Conservation (phyloP, 2,888 invertebrate species). For the Trichogramma dendrolimi region DNA sequence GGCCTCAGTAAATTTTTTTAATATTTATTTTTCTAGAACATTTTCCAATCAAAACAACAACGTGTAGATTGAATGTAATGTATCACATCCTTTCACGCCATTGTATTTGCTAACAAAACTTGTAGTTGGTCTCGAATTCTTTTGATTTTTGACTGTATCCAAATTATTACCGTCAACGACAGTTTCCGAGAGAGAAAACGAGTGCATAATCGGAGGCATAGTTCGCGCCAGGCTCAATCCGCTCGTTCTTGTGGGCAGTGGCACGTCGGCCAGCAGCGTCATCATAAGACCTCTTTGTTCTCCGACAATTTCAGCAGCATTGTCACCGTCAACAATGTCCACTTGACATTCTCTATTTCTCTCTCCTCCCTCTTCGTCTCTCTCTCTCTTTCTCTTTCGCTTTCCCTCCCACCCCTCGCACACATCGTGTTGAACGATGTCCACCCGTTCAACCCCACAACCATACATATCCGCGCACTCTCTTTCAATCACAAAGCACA, state of each 20-base stretch:
- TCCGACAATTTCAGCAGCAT: conserved; percentile 53
- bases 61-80: too few relatives aligned
- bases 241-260: conserved; percentile 33
- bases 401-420: conserved; percentile 2
- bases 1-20: too few relatives aligned
- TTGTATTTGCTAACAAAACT: too few relatives aligned
- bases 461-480: conserved; percentile 32
- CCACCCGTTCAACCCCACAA: neutral
- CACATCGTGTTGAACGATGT: too few relatives aligned
- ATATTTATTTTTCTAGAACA: too few relatives aligned
- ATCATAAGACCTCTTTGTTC: conserved; percentile 53
- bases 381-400: neutral
- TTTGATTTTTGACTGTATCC: too few relatives aligned
- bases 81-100: too few relatives aligned
- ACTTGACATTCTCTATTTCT: conserved; percentile 51
- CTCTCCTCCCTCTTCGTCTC: conserved; percentile 37
- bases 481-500: conserved; percentile 50
- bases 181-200: too few relatives aligned
- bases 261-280: conserved; percentile 48
- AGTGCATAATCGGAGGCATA: too few relatives aligned
- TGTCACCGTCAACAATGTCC: conserved; percentile 53
- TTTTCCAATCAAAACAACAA: too few relatives aligned
- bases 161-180: too few relatives aligned
- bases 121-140: too few relatives aligned
- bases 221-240: conserved; percentile 36